Conservation (phyloP, 2,888 invertebrate genomes). For the Synanthedon tipuliformis region DNA sequence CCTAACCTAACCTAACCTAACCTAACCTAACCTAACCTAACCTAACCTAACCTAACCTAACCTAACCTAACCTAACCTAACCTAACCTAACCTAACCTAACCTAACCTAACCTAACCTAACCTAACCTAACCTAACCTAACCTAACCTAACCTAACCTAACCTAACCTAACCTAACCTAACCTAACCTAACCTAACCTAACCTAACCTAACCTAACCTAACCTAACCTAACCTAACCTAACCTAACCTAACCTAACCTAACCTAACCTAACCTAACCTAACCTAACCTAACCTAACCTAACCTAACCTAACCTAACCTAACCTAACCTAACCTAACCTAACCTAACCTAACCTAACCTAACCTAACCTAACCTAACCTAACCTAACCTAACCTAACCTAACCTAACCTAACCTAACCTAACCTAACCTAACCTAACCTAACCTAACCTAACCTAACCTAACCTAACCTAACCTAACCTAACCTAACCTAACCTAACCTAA, state of each 20-base stretch:
- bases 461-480: constrained; percentile 11
- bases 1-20: constrained; percentile 6
- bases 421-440: constrained; percentile 6
- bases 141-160: constrained; percentile 1
- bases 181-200: constrained; percentile 3
- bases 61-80: constrained; percentile 4
- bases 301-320: constrained; percentile 1
- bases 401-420: constrained; percentile 6
- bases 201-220: constrained; percentile 4
- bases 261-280: constrained; percentile 2
- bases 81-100: constrained; percentile 1
- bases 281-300: constrained; percentile 1
- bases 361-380: constrained; percentile 6
- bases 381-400: constrained; percentile 6
- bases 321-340: constrained; percentile 5
- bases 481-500: constrained; percentile 9
- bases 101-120: constrained; percentile 1
- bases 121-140: constrained; percentile 1
- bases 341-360: constrained; percentile 6
- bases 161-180: constrained; percentile 1
- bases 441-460: constrained; percentile 9
- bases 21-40: constrained; percentile 6
- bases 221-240: constrained; percentile 4
- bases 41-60: constrained; percentile 3
- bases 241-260: constrained; percentile 1